Percentiles rank a stretch among this genome's conserved stretches.
These are phyloP conservation scores for Cerceris ruficornis DNA, from an alignment of 2,888 invertebrate species.

Conservation along the genomic window DNA sequence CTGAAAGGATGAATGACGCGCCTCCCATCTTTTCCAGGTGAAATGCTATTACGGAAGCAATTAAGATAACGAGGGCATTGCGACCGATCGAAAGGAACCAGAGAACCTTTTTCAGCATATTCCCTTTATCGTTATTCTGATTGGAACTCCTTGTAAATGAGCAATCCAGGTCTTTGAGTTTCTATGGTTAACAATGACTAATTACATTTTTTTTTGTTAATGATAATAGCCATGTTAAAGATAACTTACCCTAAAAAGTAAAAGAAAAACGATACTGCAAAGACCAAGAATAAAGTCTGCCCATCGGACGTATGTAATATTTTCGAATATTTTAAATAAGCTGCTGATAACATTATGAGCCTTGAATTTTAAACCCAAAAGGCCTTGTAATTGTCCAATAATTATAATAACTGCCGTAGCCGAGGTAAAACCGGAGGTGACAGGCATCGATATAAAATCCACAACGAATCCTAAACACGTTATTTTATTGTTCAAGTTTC, in stretches of 20 bases:
- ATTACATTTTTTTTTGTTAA: background rate
- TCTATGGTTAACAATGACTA: constrained; percentile 16
- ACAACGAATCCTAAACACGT: constrained; percentile 88
- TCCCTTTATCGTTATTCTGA: constrained; percentile 72
- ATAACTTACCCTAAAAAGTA: constrained; percentile 88
- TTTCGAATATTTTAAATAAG: constrained; percentile 86
- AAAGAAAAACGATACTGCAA: constrained; percentile 87
- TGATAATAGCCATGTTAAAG: background rate
- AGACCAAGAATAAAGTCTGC: constrained; percentile 89
- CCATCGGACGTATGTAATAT: constrained; percentile 86
- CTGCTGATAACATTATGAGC: constrained; percentile 90
- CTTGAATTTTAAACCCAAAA: constrained; percentile 88
- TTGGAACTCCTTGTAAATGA: constrained; percentile 7
- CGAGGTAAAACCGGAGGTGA: constrained; percentile 94
- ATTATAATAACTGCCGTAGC: constrained; percentile 95
- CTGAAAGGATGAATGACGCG: constrained; percentile 84
- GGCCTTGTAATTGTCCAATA: constrained; percentile 90
- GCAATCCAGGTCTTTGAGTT: constrained; percentile 83
- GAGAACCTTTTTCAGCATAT: constrained; percentile 83
- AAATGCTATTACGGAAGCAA: constrained; percentile 85
- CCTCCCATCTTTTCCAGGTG: constrained; percentile 77
- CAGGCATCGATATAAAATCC: constrained; percentile 95
- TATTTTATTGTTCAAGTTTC: background rate
- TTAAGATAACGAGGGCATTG: constrained; percentile 89
- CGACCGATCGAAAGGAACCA: constrained; percentile 91